Percentiles rank a stretch among this genome's conserved stretches.
phyloP scores from a whole-genome alignment of 1,140 invertebrate species.

The Forficula auricularia region DNA sequence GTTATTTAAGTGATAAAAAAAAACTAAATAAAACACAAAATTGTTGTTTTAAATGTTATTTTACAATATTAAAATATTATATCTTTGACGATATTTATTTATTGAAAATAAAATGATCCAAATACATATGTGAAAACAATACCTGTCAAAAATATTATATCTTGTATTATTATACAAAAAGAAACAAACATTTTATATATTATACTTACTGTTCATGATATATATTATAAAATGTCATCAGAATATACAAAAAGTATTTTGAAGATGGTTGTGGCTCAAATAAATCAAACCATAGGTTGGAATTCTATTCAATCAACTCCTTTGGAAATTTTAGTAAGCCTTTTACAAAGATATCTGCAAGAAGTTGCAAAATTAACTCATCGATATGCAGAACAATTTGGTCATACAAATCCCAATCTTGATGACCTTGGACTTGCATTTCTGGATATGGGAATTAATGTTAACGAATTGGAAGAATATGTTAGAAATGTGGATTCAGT shows the following conservation, averaged over 20 bases:
- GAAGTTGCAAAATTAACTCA: slow-evolving; percentile 56
- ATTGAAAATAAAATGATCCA: too few relatives aligned
- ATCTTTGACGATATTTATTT: too few relatives aligned
- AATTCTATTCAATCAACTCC: slow-evolving; percentile 69
- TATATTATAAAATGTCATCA: slow-evolving; percentile 34
- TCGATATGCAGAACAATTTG: slow-evolving; percentile 70
- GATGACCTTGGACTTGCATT: slow-evolving; percentile 80
- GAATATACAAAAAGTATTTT: slow-evolving; percentile 48
- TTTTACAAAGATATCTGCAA: slow-evolving; percentile 63
- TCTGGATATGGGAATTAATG: slow-evolving; percentile 59
- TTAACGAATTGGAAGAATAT: slow-evolving; percentile 73
- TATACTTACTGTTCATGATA: too few relatives aligned
- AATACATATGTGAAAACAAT: too few relatives aligned
- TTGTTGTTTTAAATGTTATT: too few relatives aligned
- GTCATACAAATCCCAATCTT: slow-evolving; percentile 64
- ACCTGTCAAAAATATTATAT: too few relatives aligned
- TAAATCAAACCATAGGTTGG: slow-evolving; percentile 69
- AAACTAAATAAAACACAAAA: too few relatives aligned
- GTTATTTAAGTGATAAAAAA: too few relatives aligned
- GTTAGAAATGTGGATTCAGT: slow-evolving; percentile 69
- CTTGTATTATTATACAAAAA: too few relatives aligned
- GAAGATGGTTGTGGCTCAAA: slow-evolving; percentile 59
- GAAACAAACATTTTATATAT: too few relatives aligned
- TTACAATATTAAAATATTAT: too few relatives aligned
- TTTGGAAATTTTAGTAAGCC: slow-evolving; percentile 72